Evolutionary conservation across 2,113 vertebrate genomes (phyloP).

Genomic region (Rhagologus leucostigma): DNA sequence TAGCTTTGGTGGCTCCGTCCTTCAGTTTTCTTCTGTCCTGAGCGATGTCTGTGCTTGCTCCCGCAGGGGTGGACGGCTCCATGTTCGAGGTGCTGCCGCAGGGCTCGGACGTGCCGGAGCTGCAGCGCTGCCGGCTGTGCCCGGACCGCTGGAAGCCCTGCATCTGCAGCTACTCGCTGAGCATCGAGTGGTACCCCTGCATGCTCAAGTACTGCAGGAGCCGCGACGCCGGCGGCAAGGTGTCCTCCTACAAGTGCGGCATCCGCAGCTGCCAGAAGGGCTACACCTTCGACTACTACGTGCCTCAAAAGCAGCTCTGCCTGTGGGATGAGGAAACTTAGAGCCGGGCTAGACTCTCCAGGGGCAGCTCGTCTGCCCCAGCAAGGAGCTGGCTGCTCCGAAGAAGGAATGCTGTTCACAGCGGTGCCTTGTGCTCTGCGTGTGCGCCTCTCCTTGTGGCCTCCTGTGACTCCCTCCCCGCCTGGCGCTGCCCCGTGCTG

Average conservation of each 20-base stretch:
- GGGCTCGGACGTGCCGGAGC: constrained; percentile 59
- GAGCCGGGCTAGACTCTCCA: accelerated
- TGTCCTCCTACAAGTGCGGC: constrained; percentile 92
- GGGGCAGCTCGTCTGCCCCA: background rate
- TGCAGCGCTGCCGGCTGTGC: constrained; percentile 78
- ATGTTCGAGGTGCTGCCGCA: constrained; percentile 87
- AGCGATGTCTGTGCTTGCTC: background rate
- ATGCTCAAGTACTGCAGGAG: constrained; percentile 92
- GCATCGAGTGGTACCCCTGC: constrained; percentile 96
- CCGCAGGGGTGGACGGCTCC: constrained; percentile 83
- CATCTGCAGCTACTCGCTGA: constrained; percentile 84
- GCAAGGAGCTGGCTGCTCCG: background rate
- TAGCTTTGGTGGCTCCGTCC: too few species aligned
- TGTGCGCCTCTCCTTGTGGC: background rate
- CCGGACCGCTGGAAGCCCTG: constrained; percentile 85
- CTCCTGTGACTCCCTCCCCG: background rate
- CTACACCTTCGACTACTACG: constrained; percentile 88
- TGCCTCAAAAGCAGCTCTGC: constrained; percentile 89
- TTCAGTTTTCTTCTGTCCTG: accelerated
- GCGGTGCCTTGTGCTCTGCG: background rate
- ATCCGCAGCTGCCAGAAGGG: constrained; percentile 97
- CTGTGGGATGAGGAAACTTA: constrained; percentile 95
- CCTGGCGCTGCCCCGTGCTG: background rate
- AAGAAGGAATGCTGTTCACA: background rate
- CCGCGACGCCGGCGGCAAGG: constrained; percentile 77